These are phyloP conservation scores for Mythimna ferrago DNA, from an alignment of 2,888 invertebrate species.

Conservation along the genomic window DNA sequence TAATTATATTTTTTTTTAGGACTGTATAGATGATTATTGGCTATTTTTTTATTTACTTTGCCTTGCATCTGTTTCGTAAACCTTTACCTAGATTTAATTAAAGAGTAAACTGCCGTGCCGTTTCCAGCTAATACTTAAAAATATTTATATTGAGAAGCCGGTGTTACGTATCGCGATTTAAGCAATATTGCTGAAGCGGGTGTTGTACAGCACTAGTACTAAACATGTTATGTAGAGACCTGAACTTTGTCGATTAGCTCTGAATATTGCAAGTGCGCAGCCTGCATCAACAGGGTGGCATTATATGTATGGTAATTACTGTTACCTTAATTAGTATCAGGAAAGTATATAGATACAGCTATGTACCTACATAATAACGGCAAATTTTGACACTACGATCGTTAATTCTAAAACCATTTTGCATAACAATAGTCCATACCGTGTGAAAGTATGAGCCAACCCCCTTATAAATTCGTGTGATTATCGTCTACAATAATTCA, in stretches of 20 bases:
- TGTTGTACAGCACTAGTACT: slow-evolving; percentile 42
- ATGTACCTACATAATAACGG: slow-evolving; percentile 58
- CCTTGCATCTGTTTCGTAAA: background rate
- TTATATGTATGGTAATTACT: slow-evolving; percentile 59
- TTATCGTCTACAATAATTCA: slow-evolving; percentile 83
- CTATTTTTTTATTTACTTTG: background rate
- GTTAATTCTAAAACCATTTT: slow-evolving; percentile 68
- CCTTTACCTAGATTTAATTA: background rate
- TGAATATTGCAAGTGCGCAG: slow-evolving; percentile 64
- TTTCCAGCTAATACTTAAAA: background rate
- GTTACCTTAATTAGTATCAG: slow-evolving; percentile 57
- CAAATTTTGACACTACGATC: slow-evolving; percentile 57
- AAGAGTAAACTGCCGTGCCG: background rate
- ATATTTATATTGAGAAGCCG: background rate
- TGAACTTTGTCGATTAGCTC: slow-evolving; percentile 69
- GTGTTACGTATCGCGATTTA: slow-evolving; percentile 24
- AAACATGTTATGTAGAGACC: slow-evolving; percentile 51
- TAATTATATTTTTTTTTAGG: no score
- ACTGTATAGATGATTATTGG: no score
- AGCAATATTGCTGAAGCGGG: slow-evolving; percentile 43
- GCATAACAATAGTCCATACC: slow-evolving; percentile 79
- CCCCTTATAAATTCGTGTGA: slow-evolving; percentile 80
- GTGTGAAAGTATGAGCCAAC: slow-evolving; percentile 85
- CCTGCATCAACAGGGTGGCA: slow-evolving; percentile 56
- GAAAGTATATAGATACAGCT: slow-evolving; percentile 20